Percentiles rank a stretch among this genome's conserved stretches.
Evolutionary conservation across 30 jellyfish, hydroid and myxozoan genomes (phyloP).

Genomic region (Aurelia aurita): DNA sequence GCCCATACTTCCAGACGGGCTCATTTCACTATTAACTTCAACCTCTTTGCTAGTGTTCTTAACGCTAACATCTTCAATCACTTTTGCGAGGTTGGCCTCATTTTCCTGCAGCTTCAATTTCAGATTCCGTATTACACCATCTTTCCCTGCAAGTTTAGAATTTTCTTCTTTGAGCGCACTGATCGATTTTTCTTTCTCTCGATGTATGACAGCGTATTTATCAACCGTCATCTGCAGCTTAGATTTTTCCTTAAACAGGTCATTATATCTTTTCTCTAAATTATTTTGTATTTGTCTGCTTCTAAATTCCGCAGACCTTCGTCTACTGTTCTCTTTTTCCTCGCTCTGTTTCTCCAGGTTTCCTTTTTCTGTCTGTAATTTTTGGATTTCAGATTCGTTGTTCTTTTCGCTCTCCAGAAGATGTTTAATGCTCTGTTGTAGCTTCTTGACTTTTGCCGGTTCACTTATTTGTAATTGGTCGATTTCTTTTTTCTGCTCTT

Average conservation of each 20-base stretch:
- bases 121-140: slow-evolving; percentile 23
- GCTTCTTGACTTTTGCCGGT: slow-evolving; percentile 11
- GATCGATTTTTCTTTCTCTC: neutral
- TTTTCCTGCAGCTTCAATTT: slow-evolving; percentile 15
- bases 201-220: neutral
- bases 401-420: slow-evolving; percentile 23
- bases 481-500: slow-evolving; percentile 17
- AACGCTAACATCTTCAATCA: neutral
- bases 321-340: neutral
- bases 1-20: no score
- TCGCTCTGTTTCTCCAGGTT: neutral
- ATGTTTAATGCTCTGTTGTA: slow-evolving; percentile 8
- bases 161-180: slow-evolving; percentile 2
- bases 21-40: no score
- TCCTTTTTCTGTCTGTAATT: slow-evolving; percentile 9
- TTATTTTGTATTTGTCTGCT: neutral
- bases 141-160: slow-evolving; percentile 4
- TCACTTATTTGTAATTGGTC: slow-evolving; percentile 8
- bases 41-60: neutral
- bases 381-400: slow-evolving; percentile 6
- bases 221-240: slow-evolving; percentile 1
- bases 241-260: neutral
- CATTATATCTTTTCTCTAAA: neutral
- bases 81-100: slow-evolving; percentile 10
- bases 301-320: neutral